Percentiles rank a stretch among this genome's conserved stretches.
These are phyloP conservation scores for Capitella teleta DNA, from an alignment of 1,140 invertebrate genomes.

Conservation along the genomic window DNA sequence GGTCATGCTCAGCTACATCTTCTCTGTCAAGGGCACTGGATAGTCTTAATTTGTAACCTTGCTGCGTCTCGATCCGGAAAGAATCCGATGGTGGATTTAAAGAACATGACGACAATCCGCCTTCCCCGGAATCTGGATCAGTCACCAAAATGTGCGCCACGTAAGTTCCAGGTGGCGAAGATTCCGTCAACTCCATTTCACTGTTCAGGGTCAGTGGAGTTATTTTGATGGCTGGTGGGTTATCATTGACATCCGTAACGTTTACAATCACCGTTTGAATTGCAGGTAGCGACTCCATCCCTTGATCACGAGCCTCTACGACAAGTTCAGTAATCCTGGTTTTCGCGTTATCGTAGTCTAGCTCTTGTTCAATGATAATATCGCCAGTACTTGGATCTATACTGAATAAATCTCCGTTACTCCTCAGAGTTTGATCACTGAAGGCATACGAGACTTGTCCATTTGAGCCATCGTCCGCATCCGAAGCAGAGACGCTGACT, in stretches of 20 bases:
- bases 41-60: slow-evolving; percentile 11
- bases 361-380: slow-evolving; percentile 3
- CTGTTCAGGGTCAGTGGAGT: neutral
- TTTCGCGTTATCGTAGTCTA: slow-evolving; percentile 7
- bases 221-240: slow-evolving; percentile 6
- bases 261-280: slow-evolving; percentile 2
- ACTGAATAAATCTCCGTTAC: slow-evolving; percentile 6
- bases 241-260: slow-evolving; percentile 7
- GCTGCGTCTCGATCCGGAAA: slow-evolving; percentile 4
- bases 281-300: slow-evolving; percentile 2
- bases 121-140: slow-evolving; percentile 85
- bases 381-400: slow-evolving; percentile 10
- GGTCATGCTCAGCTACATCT: neutral
- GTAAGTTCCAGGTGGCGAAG: slow-evolving; percentile 63
- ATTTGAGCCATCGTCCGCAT: slow-evolving; percentile 9
- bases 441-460: slow-evolving; percentile 10
- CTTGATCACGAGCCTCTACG: slow-evolving; percentile 8
- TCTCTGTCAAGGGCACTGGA: slow-evolving; percentile 12
- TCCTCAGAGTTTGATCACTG: too few relatives aligned
- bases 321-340: slow-evolving; percentile 5
- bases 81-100: slow-evolving; percentile 3
- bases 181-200: slow-evolving; percentile 57
- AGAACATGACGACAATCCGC: slow-evolving; percentile 63
- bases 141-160: slow-evolving; percentile 72
- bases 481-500: slow-evolving; percentile 3